Conservation (phyloP, 2,113 vertebrate genomes). For the Harpagus bidentatus region DNA sequence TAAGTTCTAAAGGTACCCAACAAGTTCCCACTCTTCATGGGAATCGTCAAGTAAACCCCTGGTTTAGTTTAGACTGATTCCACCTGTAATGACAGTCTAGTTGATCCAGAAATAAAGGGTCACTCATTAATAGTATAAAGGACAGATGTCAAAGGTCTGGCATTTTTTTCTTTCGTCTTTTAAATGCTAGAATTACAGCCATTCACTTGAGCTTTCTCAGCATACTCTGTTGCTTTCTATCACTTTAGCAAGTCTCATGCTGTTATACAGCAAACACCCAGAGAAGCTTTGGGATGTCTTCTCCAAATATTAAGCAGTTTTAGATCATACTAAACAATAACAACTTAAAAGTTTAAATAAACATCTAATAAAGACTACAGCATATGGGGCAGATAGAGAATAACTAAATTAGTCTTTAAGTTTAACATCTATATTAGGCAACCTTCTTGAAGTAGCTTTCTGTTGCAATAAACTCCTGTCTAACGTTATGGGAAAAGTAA, state of each 20-base stretch:
- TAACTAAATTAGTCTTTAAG: conserved; percentile 14
- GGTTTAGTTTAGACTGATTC: neutral
- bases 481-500: neutral
- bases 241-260: neutral
- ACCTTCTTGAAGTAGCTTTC: neutral
- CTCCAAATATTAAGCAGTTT: neutral
- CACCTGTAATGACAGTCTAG: neutral
- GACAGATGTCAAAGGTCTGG: neutral
- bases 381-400: neutral
- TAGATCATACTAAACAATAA: neutral
- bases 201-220: neutral
- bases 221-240: neutral
- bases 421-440: neutral
- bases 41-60: neutral
- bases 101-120: neutral
- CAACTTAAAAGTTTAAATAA: conserved; percentile 18
- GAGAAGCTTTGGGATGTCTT: neutral
- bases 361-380: neutral
- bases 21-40: neutral
- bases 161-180: neutral
- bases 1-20: neutral
- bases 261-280: neutral
- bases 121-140: neutral
- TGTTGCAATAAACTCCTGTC: neutral
- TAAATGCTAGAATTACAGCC: neutral